phyloP scores from a whole-genome alignment of 2,113 vertebrate species.

The Varanus salvator region DNA sequence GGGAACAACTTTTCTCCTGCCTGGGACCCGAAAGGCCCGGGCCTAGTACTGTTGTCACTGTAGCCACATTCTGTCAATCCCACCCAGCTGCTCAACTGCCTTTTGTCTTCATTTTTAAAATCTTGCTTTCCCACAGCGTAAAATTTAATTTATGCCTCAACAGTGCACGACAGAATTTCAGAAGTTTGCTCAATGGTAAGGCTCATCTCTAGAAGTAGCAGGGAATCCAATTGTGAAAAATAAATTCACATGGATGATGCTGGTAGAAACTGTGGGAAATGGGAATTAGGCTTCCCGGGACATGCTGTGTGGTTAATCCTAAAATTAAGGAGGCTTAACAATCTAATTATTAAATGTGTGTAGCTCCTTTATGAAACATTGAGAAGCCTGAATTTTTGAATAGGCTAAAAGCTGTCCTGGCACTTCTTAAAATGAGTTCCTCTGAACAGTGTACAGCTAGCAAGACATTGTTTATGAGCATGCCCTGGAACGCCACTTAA shows the following conservation, averaged over 20 bases:
- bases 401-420: slow-evolving; percentile 7
- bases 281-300: background rate
- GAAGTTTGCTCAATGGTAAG: too few relatives aligned
- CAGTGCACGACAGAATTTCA: too few relatives aligned
- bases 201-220: background rate
- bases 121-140: too few relatives aligned
- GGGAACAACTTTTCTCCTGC: too few relatives aligned
- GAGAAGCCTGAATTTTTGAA: background rate
- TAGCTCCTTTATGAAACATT: background rate
- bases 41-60: too few relatives aligned
- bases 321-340: background rate
- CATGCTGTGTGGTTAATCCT: background rate
- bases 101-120: too few relatives aligned
- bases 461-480: slow-evolving; percentile 19
- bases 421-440: slow-evolving; percentile 42
- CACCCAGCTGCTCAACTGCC: too few relatives aligned
- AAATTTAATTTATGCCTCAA: too few relatives aligned
- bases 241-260: background rate
- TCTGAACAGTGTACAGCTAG: slow-evolving; percentile 9
- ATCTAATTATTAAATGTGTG: background rate
- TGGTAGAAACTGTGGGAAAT: background rate
- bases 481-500: background rate
- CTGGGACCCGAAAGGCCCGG: too few relatives aligned
- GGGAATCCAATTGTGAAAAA: background rate
- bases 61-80: too few relatives aligned